Evolutionary conservation across 2,797 vertebrate genomes (phyloP), one percentile per base, ranked within the genome.

Genomic region (Cossypha niveicapilla): DNA sequence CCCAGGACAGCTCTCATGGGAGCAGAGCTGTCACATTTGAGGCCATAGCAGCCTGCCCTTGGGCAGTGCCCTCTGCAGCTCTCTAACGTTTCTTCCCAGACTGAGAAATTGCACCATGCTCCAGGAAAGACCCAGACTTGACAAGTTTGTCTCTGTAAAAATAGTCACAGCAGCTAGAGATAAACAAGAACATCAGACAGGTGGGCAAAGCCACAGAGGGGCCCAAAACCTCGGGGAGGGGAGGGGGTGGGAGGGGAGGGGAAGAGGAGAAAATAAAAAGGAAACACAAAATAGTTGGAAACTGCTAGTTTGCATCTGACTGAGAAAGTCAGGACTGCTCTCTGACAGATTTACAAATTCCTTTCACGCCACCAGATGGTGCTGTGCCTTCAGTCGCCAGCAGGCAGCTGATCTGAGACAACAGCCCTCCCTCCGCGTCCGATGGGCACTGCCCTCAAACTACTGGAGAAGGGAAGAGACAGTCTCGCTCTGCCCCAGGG

Each of bases 321-420:
- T 35, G 58, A 61, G 30, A 19, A 72, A 58, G 51, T 30, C 30
- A 18, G 51, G 51, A 27, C 32, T 27, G 54, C 27, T 35, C 23
- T 24, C n/a, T 2, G 4, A n/a, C 23, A 70, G 54, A 45, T 2
- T 0, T 32, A 44, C 2, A 25, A 80, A 74, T 22, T 57, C 54
- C 35, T 45, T 37, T 50, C 27, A 1, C 0, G 42, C 95, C 95
- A 93, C 65, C 86, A 96, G 96, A 81, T 92, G 96, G 96, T 80
- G 95, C 89, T 85, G 28, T 94, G 85, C 30, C 79, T 77, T 66
- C 91, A 88, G 75, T 12, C 74, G 48, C n/a, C 71, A 37, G 62
- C 47, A 42, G 34, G 48, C 71, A 51, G 74, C 75, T 24, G 70
- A 13, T 16, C 54, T 10, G 66, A 23, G 17, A 74, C 61, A 58